Percentiles rank a stretch among this genome's conserved stretches.
Evolutionary conservation across 2,113 vertebrate species (phyloP).

Genomic region (Mionectes macconnelli): DNA sequence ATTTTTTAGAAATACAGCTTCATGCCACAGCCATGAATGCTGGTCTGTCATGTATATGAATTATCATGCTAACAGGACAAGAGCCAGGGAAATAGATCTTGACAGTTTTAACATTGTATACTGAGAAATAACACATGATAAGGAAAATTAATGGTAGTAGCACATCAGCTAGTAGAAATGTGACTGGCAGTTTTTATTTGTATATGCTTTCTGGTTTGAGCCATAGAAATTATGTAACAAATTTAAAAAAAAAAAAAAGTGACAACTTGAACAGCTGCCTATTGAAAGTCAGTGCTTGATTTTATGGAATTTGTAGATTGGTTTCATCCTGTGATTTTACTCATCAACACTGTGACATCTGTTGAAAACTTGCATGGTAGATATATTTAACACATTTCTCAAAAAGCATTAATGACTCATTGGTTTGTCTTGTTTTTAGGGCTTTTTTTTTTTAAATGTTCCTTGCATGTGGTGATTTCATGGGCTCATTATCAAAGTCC

Average conservation of each 20-base stretch:
- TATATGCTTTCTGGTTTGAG: slow-evolving; percentile 14
- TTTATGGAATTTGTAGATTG: slow-evolving; percentile 19
- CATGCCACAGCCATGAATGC: neutral
- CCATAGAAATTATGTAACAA: neutral
- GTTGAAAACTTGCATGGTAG: slow-evolving; percentile 5
- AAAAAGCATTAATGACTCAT: slow-evolving; percentile 17
- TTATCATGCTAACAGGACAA: slow-evolving; percentile 9
- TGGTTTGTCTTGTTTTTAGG: neutral
- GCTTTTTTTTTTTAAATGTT: neutral
- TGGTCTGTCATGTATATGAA: slow-evolving; percentile 2
- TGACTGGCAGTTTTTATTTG: slow-evolving; percentile 24
- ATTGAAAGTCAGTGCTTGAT: slow-evolving; percentile 3
- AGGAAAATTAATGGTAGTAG: slow-evolving; percentile 42
- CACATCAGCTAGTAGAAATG: slow-evolving; percentile 27
- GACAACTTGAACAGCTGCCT: slow-evolving; percentile 33
- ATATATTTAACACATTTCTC: slow-evolving; percentile 5
- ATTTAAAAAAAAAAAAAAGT: neutral
- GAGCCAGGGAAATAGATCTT: neutral
- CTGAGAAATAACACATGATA: slow-evolving; percentile 21
- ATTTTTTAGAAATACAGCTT: neutral
- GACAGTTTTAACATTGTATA: neutral
- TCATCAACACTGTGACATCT: slow-evolving; percentile 13
- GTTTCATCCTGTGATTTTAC: slow-evolving; percentile 30
- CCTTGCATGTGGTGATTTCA: neutral
- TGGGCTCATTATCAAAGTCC: neutral